Conservation (phyloP, 2,797 vertebrate species). For the Scomberomorus guttatus region DNA sequence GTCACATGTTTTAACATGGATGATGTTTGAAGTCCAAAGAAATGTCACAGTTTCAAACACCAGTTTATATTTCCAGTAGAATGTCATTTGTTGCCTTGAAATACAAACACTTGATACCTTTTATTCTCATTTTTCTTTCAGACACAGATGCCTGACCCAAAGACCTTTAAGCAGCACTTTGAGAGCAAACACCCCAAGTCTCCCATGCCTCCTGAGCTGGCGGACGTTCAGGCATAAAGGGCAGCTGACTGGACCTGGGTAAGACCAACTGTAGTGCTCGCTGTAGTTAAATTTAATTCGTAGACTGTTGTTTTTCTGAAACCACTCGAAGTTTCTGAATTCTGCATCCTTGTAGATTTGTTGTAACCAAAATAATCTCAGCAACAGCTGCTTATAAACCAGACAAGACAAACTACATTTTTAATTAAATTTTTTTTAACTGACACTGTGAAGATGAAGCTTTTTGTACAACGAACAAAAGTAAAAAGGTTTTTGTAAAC, state of each 20-base stretch:
- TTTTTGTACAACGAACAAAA: too few relatives aligned
- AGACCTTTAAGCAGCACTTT: slow-evolving; percentile 92
- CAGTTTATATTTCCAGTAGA: background rate
- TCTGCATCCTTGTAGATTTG: background rate
- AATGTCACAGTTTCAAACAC: background rate
- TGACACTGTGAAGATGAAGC: too few relatives aligned
- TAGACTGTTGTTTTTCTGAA: too few relatives aligned
- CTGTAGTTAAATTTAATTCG: too few relatives aligned
- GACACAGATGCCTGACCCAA: slow-evolving; percentile 92
- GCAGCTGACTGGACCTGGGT: slow-evolving; percentile 58
- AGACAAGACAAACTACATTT: background rate
- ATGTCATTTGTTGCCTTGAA: background rate
- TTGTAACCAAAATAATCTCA: background rate
- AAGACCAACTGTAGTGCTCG: slow-evolving; percentile 25
- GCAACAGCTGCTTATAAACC: background rate
- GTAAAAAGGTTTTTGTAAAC: too few relatives aligned
- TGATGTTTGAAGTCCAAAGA: background rate
- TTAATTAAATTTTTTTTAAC: too few relatives aligned
- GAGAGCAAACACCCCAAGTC: slow-evolving; percentile 92
- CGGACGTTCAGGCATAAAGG: slow-evolving; percentile 87
- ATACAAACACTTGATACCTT: too few relatives aligned
- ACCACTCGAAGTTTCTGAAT: background rate
- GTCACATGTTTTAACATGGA: background rate
- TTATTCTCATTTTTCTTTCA: slow-evolving; percentile 40
- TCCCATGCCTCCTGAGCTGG: slow-evolving; percentile 88